Evolutionary conservation across 2,113 vertebrate species (phyloP), one percentile per base, ranked within the genome.

Genomic region (Menura novaehollandiae): DNA sequence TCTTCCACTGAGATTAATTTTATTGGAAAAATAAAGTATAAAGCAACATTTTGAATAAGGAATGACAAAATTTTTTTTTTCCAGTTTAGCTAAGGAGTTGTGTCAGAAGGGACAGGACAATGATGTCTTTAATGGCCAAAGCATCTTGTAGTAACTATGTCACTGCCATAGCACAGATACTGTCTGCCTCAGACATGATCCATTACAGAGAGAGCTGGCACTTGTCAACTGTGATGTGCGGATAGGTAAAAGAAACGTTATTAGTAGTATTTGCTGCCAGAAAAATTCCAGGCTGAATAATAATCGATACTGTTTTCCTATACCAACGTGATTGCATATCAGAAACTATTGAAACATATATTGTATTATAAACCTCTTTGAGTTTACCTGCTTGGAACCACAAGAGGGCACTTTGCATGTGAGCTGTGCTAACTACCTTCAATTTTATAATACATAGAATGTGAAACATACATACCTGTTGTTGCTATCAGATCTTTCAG

Each of bases 341-440:
- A 71, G 47, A 93, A 89, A 47, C 4, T 33, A 23, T 69, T 66
- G 71, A 62, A 79, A 79, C 18, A 33, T 41, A 6, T 37, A 18
- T 6, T 37, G 1, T 60, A 7, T 68, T 5, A 2, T 47, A 63
- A 73, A 49, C 56, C 20, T 55, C 16, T 47, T 67, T n/a, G 68
- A 66, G 35, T 52, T 93, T 95, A 74, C 92, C 88, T 85, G 44
- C 41, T 64, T 86, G 22, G 28, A 75, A 84, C 97, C 98, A 98
- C 97, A 95, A 98, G 98, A 97, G 97, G 98, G 98, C 97, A 94
- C 88, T 93, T 97, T 60, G 8, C 23, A 43, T 76, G 56, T 90
- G 75, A 94, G 46, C 87, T 85, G 22, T 78, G 75, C 74, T 26
- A 8, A 11, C 35, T 52, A 1, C 6, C 37, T 73, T 58, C 18